Conservation (phyloP, 2,113 vertebrate species). For the Drymodes brunneopygia region DNA sequence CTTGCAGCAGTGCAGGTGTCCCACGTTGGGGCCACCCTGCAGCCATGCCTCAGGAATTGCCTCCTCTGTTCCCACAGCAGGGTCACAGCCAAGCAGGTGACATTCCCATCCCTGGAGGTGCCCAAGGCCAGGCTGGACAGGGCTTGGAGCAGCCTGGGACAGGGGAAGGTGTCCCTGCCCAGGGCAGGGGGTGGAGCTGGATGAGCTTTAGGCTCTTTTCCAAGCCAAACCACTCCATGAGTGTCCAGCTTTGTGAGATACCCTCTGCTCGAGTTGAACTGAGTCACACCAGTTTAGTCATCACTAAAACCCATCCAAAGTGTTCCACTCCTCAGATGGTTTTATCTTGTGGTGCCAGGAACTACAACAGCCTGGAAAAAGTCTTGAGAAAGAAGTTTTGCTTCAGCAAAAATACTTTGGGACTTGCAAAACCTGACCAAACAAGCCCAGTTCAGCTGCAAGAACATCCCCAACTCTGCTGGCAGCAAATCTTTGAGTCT, state of each 20-base stretch:
- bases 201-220: background rate
- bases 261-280: background rate
- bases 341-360: background rate
- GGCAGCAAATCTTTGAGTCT: background rate
- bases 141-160: background rate
- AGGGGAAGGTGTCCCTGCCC: background rate
- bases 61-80: background rate
- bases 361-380: background rate
- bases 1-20: background rate
- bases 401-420: background rate
- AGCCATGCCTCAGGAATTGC: background rate
- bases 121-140: background rate
- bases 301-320: background rate
- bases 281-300: background rate
- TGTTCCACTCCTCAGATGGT: fast-evolving
- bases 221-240: background rate
- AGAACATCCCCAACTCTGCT: background rate
- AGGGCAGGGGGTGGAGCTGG: background rate
- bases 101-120: background rate
- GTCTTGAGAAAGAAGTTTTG: background rate
- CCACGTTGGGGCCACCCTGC: background rate
- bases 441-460: background rate
- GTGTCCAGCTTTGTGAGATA: background rate
- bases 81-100: background rate
- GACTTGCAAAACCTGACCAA: background rate